A percentile compares a stretch with the other conserved stretches of the same genome.
Conservation (phyloP, 2,113 vertebrate genomes). For the Protobothrops mucrosquamatus region DNA sequence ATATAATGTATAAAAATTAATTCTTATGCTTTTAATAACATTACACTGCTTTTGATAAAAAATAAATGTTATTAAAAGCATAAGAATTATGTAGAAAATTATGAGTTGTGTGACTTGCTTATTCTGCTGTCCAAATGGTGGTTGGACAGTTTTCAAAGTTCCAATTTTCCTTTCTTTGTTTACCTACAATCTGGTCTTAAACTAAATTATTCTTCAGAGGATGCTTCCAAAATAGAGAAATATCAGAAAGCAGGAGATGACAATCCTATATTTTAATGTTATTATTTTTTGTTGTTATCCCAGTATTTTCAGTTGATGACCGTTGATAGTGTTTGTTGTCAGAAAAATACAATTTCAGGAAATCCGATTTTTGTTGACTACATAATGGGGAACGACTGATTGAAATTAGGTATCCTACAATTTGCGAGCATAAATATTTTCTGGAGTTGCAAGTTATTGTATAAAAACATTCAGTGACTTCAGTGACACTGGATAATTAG, state of each 20-base stretch:
- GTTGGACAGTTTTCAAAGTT: not conserved
- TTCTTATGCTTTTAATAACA: not conserved
- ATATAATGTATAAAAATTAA: not conserved
- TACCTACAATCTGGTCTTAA: not conserved
- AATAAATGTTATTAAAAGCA: not conserved
- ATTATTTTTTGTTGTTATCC: not conserved
- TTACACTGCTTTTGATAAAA: not conserved
- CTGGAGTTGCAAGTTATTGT: not conserved
- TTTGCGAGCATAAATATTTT: not conserved
- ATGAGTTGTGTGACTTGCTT: not conserved
- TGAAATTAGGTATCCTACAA: not conserved
- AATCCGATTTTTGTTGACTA: not conserved
- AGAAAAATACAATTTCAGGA: not conserved
- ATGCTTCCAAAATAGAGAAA: not conserved
- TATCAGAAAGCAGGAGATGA: not conserved
- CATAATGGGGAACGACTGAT: not conserved
- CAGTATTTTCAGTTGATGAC: not conserved
- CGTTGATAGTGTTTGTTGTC: not conserved
- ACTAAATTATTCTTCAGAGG: not conserved
- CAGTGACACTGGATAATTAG: not conserved
- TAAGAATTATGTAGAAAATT: not conserved
- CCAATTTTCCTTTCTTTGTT: not conserved
- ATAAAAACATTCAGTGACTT: not conserved
- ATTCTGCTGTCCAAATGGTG: not conserved
- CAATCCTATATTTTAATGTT: not conserved